These are phyloP conservation scores for Lamprotornis superbus DNA, from an alignment of 2,113 vertebrate species.

Conservation along the genomic window DNA sequence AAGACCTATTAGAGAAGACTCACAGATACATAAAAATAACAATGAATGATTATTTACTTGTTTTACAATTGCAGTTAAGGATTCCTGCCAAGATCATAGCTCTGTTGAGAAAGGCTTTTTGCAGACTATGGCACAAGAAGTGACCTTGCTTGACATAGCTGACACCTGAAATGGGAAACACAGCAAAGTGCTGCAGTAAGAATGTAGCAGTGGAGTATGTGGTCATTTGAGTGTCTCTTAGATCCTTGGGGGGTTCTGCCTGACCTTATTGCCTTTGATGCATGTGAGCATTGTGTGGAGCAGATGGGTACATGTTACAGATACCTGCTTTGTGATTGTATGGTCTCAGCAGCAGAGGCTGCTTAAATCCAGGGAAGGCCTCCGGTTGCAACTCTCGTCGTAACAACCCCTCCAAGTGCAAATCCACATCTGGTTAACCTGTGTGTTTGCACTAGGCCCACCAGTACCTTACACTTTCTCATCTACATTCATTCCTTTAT, in stretches of 20 bases:
- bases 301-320: background rate
- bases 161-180: background rate
- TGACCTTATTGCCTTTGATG: background rate
- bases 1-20: conserved; percentile 1
- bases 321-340: background rate
- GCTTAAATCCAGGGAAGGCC: background rate
- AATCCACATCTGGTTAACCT: background rate
- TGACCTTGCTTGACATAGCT: background rate
- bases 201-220: background rate
- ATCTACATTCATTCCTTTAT: background rate
- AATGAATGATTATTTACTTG: background rate
- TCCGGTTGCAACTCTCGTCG: background rate
- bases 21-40: background rate
- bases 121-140: background rate
- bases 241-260: background rate
- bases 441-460: background rate
- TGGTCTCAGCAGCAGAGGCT: background rate
- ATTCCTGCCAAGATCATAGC: background rate
- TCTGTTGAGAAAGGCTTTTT: background rate
- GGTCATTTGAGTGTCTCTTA: background rate
- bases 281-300: background rate
- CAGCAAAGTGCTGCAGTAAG: background rate
- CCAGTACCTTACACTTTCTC: background rate
- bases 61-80: background rate
- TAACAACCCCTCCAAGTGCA: background rate